Conservation (phyloP, 1,140 invertebrate species). For the Agraylea sexmaculata region DNA sequence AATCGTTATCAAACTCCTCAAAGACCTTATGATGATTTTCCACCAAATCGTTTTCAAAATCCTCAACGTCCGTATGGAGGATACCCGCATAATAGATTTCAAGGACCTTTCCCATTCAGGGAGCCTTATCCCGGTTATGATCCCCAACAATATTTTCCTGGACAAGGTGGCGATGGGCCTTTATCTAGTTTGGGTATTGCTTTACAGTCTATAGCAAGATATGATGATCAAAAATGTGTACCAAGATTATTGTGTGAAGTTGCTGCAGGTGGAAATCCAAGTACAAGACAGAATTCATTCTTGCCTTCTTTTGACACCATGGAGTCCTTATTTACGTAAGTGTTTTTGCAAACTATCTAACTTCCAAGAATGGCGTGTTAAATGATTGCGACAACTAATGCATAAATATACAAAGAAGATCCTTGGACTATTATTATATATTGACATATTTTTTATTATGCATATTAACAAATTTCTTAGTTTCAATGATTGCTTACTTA, state of each 20-base stretch:
- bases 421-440: too few relatives aligned
- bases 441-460: too few relatives aligned
- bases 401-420: too few relatives aligned
- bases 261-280: constrained; percentile 48
- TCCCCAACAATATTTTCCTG: constrained; percentile 8
- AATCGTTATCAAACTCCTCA: constrained; percentile 2
- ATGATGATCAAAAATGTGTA: constrained; percentile 67
- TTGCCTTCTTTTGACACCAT: constrained; percentile 45
- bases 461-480: too few relatives aligned
- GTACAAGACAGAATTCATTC: constrained; percentile 31
- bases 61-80: constrained; percentile 4
- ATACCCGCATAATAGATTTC: constrained; percentile 5
- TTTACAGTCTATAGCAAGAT: constrained; percentile 55
- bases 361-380: too few relatives aligned
- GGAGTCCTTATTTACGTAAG: constrained; percentile 56
- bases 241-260: constrained; percentile 65
- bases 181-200: constrained; percentile 36
- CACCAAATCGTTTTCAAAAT: constrained; percentile 5
- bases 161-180: constrained; percentile 7
- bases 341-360: constrained; percentile 21
- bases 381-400: too few relatives aligned
- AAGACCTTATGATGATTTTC: constrained; percentile 4
- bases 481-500: too few relatives aligned
- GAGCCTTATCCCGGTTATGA: background rate
- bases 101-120: background rate